These are phyloP conservation scores for Etia nguti DNA, from an alignment of 2,113 vertebrate genomes.

Conservation along the genomic window DNA sequence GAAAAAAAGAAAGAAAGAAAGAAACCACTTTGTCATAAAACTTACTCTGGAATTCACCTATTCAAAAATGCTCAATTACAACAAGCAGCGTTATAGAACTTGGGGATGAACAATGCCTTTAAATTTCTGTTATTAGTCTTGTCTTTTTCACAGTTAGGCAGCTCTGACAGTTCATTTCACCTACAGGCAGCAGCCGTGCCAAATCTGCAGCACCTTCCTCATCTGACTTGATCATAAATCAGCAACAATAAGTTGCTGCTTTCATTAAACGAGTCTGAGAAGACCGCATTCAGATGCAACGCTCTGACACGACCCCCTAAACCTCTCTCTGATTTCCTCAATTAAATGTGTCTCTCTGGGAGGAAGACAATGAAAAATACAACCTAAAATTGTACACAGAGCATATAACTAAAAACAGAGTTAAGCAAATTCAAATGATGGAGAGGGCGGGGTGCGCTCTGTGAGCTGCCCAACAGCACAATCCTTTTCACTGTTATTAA, in stretches of 20 bases:
- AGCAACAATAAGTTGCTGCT: background rate
- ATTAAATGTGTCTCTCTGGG: background rate
- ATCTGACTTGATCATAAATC: background rate
- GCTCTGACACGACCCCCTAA: background rate
- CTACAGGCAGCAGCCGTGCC: background rate
- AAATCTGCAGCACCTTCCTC: background rate
- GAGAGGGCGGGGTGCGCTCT: background rate
- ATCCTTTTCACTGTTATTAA: constrained; percentile 26
- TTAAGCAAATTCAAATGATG: constrained; percentile 1
- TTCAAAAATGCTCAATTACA: background rate
- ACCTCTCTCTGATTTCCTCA: background rate
- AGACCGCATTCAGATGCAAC: background rate
- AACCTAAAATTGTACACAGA: background rate
- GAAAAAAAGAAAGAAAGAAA: background rate
- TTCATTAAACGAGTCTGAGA: background rate
- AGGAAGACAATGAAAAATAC: background rate
- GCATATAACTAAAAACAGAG: background rate
- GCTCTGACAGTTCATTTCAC: background rate
- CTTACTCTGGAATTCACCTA: background rate
- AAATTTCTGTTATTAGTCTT: background rate
- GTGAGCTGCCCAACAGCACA: constrained; percentile 8
- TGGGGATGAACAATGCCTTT: background rate
- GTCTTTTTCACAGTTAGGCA: background rate
- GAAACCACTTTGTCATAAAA: background rate
- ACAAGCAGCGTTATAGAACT: background rate